These are phyloP conservation scores for Eulithis testata DNA, from an alignment of 2,888 invertebrate genomes.

Conservation along the genomic window DNA sequence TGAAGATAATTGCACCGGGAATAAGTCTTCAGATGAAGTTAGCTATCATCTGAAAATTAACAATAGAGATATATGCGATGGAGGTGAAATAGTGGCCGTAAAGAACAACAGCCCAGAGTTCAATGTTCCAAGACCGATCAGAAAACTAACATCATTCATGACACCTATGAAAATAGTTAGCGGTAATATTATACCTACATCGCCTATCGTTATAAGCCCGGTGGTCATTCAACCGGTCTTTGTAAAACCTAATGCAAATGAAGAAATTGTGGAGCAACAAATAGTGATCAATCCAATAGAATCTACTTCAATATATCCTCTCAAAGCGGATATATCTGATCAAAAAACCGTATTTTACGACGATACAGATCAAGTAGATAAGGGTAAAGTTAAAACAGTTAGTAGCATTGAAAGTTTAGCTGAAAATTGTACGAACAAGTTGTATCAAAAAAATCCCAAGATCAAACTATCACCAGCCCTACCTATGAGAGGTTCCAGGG, in stretches of 20 bases:
- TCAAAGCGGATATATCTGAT: slow-evolving; percentile 48
- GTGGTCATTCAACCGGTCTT: slow-evolving; percentile 61
- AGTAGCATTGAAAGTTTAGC: slow-evolving; percentile 35
- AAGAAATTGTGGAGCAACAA: slow-evolving; percentile 32
- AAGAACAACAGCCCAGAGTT: slow-evolving; percentile 45
- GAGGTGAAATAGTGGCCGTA: slow-evolving; percentile 40
- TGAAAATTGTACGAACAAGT: slow-evolving; percentile 52
- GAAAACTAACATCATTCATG: slow-evolving; percentile 59
- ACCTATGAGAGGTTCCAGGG: slow-evolving; percentile 58
- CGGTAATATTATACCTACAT: slow-evolving; percentile 49
- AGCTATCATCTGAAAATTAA: slow-evolving; percentile 78
- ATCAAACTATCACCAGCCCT: slow-evolving; percentile 61
- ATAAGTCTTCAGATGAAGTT: slow-evolving; percentile 57
- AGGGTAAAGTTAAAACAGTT: slow-evolving; percentile 41
- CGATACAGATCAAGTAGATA: slow-evolving; percentile 70
- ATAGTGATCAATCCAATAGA: slow-evolving; percentile 40
- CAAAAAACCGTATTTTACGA: slow-evolving; percentile 68
- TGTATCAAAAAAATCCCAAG: slow-evolving; percentile 69
- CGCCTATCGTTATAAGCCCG: slow-evolving; percentile 73
- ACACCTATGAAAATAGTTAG: slow-evolving; percentile 65
- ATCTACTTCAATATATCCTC: slow-evolving; percentile 31
- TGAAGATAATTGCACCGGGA: slow-evolving; percentile 22
- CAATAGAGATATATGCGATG: slow-evolving; percentile 60
- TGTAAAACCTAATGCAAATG: slow-evolving; percentile 12
- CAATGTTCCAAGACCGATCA: slow-evolving; percentile 43